Conservation (phyloP, 2,113 vertebrate genomes). For the Coreoperca whiteheadi region DNA sequence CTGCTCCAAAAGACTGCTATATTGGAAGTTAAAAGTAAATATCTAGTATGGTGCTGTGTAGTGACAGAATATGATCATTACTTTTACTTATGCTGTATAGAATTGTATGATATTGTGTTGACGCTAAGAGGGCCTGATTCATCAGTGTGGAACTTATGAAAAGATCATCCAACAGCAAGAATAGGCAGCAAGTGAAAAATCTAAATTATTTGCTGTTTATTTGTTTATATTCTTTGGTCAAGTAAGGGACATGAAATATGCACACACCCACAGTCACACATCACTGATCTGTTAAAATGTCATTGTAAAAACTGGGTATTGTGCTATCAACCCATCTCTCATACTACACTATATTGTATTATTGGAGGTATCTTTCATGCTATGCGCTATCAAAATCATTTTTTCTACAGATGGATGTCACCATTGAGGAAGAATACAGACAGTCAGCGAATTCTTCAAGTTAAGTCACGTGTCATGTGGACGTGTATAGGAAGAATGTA, state of each 20-base stretch:
- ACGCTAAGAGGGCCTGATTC: too few species aligned
- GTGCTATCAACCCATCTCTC: slow-evolving; percentile 1
- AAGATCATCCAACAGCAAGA: not conserved
- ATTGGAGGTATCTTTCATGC: not conserved
- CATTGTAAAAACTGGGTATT: not conserved
- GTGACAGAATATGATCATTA: not conserved
- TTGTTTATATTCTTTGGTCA: not conserved
- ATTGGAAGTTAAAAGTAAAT: not conserved
- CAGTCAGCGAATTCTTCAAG: slow-evolving; percentile 32
- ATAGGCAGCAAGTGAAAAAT: not conserved
- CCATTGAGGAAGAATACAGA: slow-evolving; percentile 15
- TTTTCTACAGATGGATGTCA: slow-evolving; percentile 22
- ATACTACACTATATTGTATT: not conserved
- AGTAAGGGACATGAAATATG: slow-evolving; percentile 1
- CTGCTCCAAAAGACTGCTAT: too few species aligned
- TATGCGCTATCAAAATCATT: slow-evolving; percentile 15
- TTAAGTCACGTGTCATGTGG: not conserved
- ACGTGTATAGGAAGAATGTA: not conserved
- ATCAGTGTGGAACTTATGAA: not conserved
- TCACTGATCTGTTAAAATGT: slow-evolving; percentile 10
- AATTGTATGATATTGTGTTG: not conserved
- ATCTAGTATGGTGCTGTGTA: not conserved
- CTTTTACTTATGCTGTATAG: not conserved
- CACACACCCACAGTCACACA: not conserved
- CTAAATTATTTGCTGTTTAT: not conserved